Evolutionary conservation across 92 coral and sea anemone genomes (phyloP).

Genomic region (Phymanthus crucifer): DNA sequence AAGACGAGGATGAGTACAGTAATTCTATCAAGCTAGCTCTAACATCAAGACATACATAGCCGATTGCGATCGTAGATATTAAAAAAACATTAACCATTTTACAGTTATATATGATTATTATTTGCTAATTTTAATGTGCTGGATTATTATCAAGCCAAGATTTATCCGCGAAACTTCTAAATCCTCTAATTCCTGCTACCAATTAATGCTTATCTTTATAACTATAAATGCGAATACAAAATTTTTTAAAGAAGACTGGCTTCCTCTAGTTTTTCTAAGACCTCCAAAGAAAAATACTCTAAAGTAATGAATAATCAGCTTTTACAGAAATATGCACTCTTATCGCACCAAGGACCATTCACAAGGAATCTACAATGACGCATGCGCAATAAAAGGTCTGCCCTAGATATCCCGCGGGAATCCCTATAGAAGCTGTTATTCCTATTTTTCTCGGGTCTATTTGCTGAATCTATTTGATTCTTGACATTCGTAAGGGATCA

Average conservation of each 20-base stretch:
- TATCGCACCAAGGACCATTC: neutral
- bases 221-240: neutral
- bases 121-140: neutral
- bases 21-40: constrained; percentile 3
- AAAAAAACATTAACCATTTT: neutral
- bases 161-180: neutral
- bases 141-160: neutral
- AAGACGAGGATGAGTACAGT: neutral
- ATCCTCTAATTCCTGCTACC: neutral
- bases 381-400: neutral
- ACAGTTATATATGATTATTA: neutral
- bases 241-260: neutral
- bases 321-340: neutral
- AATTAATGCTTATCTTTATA: neutral
- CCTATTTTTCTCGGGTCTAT: neutral
- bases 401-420: neutral
- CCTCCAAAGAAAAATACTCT: neutral
- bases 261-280: neutral
- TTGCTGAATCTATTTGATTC: too few species aligned
- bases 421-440: neutral
- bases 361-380: neutral
- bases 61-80: neutral
- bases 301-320: neutral
- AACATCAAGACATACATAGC: neutral
- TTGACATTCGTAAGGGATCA: too few species aligned